Percentiles rank a stretch among this genome's conserved stretches.
phyloP scores from a whole-genome alignment of 1,140 invertebrate genomes.

The Drosophila athabasca region DNA sequence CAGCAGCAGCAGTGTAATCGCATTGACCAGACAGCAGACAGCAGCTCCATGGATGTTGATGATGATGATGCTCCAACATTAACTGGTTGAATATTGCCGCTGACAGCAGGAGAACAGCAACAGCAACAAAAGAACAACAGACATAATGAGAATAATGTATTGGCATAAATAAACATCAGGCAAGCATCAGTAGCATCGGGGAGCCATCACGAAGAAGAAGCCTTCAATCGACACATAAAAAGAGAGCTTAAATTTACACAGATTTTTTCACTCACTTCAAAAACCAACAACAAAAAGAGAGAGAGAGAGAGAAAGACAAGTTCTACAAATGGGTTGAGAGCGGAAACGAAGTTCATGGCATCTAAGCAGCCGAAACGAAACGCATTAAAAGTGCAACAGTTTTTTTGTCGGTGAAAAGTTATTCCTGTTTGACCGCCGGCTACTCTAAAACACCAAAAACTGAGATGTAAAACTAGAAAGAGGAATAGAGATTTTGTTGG shows the following conservation, averaged over 20 bases:
- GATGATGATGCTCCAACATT: conserved; percentile 20
- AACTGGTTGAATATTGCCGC: conserved; percentile 54
- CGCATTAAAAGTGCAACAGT: conserved; percentile 77
- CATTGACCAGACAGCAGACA: conserved; percentile 64
- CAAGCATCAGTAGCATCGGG: no score
- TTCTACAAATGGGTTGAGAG: not conserved
- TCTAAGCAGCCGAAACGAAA: conserved; percentile 69
- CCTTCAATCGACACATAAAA: conserved; percentile 36
- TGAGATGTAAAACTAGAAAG: not conserved
- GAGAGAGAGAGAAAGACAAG: no score
- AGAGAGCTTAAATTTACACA: conserved; percentile 14
- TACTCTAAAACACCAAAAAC: conserved; percentile 14
- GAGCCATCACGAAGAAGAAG: conserved; percentile 4
- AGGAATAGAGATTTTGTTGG: no score
- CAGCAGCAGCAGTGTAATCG: conserved; percentile 47
- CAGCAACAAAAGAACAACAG: conserved; percentile 27
- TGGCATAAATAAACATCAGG: conserved; percentile 69
- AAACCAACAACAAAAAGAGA: not conserved
- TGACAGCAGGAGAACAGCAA: conserved; percentile 47
- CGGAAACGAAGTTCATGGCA: conserved; percentile 2
- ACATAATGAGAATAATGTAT: conserved; percentile 34
- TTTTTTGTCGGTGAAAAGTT: conserved; percentile 47
- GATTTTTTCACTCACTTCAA: not conserved
- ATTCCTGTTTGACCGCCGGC: conserved; percentile 53
- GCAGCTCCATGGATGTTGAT: not conserved